Evolutionary conservation across 2,888 invertebrate genomes (phyloP).

Genomic region (Thyatira batis): DNA sequence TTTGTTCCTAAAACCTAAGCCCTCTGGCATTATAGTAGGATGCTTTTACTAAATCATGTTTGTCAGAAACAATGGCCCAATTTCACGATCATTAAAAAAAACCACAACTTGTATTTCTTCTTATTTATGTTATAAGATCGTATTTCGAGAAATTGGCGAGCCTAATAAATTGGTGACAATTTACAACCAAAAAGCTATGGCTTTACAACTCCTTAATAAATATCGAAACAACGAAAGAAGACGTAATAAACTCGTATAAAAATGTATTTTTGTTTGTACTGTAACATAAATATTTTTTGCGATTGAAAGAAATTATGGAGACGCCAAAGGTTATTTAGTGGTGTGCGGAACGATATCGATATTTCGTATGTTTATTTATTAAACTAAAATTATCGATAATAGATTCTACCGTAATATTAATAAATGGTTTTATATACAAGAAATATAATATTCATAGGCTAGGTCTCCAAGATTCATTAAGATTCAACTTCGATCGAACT

Average conservation of each 20-base stretch:
- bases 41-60: too few relatives aligned
- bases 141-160: background rate
- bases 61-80: too few relatives aligned
- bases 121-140: background rate
- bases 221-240: background rate
- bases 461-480: too few relatives aligned
- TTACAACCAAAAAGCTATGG: background rate
- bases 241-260: background rate
- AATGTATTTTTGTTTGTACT: conserved; percentile 4
- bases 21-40: too few relatives aligned
- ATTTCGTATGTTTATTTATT: background rate
- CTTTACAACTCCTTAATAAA: background rate
- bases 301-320: background rate
- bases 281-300: background rate
- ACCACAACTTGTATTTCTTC: background rate
- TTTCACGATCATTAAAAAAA: too few relatives aligned
- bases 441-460: too few relatives aligned
- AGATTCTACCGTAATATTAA: too few relatives aligned
- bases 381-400: background rate
- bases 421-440: too few relatives aligned
- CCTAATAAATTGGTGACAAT: background rate
- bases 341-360: background rate
- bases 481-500: too few relatives aligned
- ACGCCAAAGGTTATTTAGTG: background rate
- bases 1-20: too few relatives aligned